A percentile compares a stretch with the other conserved stretches of the same genome.
Evolutionary conservation across 2,113 vertebrate species (phyloP).

Genomic region (Melanocharis versteri): DNA sequence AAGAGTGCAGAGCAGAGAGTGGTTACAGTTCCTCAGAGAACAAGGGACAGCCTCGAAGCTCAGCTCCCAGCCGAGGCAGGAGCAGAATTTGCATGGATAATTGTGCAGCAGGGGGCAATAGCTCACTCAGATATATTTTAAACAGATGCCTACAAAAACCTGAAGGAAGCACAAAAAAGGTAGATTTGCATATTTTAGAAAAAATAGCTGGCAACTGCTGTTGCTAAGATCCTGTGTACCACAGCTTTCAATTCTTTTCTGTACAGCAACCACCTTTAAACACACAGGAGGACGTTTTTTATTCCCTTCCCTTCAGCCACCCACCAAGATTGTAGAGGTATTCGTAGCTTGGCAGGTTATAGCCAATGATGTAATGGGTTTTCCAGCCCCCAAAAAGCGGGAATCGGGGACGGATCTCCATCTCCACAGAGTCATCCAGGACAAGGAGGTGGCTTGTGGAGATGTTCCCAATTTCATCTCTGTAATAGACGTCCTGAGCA

Average conservation of each 20-base stretch:
- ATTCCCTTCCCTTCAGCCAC: neutral
- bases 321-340: constrained; percentile 95
- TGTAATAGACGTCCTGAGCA: constrained; percentile 96
- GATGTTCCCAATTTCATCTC: constrained; percentile 98
- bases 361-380: constrained; percentile 96
- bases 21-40: neutral
- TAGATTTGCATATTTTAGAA: constrained; percentile 8
- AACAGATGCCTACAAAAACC: neutral
- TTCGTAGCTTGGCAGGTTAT: constrained; percentile 97
- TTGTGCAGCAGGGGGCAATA: neutral
- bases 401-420: constrained; percentile 95
- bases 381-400: constrained; percentile 98
- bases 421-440: constrained; percentile 95
- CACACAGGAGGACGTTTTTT: neutral
- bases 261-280: neutral
- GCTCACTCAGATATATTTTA: neutral
- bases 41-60: neutral
- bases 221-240: neutral
- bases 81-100: neutral
- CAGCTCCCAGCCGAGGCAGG: neutral
- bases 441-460: constrained; percentile 96
- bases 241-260: neutral
- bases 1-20: neutral
- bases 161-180: neutral
- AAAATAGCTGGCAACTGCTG: neutral